phyloP scores from a whole-genome alignment of 2,797 vertebrate genomes.

The Myotis pilosus region DNA sequence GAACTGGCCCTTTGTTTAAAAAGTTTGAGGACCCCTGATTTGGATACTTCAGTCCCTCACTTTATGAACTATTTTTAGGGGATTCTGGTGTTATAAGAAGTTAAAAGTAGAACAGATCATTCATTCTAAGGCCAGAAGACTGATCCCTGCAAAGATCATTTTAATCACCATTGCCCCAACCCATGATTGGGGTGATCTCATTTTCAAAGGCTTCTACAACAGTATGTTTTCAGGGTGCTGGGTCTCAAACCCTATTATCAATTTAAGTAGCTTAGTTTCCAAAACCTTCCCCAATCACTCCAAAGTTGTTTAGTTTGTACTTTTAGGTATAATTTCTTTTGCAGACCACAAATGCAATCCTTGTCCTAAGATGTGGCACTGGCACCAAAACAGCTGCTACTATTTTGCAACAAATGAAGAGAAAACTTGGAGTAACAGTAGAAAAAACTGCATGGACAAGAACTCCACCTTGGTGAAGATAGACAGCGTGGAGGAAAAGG shows the following conservation, averaged over 20 bases:
- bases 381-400: conserved; percentile 66
- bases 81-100: background rate
- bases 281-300: background rate
- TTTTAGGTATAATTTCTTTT: conserved; percentile 25
- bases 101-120: background rate
- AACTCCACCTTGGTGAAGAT: conserved; percentile 67
- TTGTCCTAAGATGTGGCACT: conserved; percentile 64
- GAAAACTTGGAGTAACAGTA: conserved; percentile 54
- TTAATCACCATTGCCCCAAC: background rate
- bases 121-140: background rate
- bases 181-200: background rate
- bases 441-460: conserved; percentile 43
- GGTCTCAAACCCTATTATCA: background rate
- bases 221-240: background rate
- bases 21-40: background rate
- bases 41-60: background rate
- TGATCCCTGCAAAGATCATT: background rate
- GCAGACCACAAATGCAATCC: conserved; percentile 71
- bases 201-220: background rate
- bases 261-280: background rate
- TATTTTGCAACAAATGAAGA: conserved; percentile 54
- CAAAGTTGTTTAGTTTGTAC: background rate
- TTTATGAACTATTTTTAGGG: background rate
- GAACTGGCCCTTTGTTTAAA: no score
- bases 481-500: conserved; percentile 62